These are phyloP conservation scores for Lycocorax pyrrhopterus DNA, from an alignment of 2,113 vertebrate genomes.

Conservation along the genomic window DNA sequence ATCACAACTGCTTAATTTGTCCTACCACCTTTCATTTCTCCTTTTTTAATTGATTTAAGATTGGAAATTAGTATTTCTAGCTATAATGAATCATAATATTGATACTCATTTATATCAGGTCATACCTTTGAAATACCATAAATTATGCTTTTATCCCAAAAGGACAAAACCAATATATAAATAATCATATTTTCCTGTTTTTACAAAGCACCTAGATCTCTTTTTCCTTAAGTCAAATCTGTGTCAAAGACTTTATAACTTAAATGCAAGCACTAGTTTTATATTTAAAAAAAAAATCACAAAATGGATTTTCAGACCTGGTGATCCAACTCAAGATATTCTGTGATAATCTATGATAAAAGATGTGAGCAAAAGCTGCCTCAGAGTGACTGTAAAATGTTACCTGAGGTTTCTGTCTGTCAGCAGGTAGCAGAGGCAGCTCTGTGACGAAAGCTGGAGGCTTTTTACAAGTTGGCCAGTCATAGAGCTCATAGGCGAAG, in stretches of 20 bases:
- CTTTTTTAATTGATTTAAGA: neutral
- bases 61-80: neutral
- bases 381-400: neutral
- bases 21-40: neutral
- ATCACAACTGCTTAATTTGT: neutral
- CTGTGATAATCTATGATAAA: neutral
- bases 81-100: neutral
- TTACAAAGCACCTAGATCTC: neutral
- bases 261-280: neutral
- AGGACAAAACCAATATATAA: neutral
- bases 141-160: neutral
- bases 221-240: neutral
- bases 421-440: constrained; percentile 76
- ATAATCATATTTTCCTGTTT: neutral
- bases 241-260: neutral
- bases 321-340: neutral
- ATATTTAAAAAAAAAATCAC: neutral
- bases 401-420: constrained; percentile 83
- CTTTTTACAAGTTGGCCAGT: constrained; percentile 55
- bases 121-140: neutral
- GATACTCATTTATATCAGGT: neutral
- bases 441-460: constrained; percentile 37
- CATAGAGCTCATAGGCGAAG: neutral
- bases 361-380: neutral
- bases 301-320: neutral